phyloP scores from a whole-genome alignment of 2,113 vertebrate genomes.

The Stigmatopora nigra region DNA sequence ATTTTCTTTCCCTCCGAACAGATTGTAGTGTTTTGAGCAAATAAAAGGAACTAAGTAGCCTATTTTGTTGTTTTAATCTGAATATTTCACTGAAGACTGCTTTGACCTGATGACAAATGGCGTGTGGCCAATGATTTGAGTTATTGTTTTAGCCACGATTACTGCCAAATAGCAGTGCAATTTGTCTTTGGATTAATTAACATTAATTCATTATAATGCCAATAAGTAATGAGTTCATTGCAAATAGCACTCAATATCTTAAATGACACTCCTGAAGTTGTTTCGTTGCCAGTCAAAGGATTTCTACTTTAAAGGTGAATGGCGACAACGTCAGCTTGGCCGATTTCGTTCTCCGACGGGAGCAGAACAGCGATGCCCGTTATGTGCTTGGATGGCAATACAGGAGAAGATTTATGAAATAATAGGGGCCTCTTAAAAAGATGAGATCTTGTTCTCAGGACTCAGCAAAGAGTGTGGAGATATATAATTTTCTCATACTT shows the following conservation, averaged over 20 bases:
- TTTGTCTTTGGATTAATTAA: too few relatives aligned
- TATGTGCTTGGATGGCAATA: conserved; percentile 39
- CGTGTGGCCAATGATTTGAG: too few relatives aligned
- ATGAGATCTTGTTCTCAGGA: conserved; percentile 41
- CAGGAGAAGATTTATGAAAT: conserved; percentile 45
- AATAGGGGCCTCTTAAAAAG: conserved; percentile 43
- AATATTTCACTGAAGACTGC: too few relatives aligned
- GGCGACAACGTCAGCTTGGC: conserved; percentile 9
- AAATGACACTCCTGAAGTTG: not conserved
- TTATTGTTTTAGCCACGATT: too few relatives aligned
- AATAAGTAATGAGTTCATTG: too few relatives aligned
- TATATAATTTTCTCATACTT: conserved; percentile 41
- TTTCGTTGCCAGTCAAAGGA: not conserved
- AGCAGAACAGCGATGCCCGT: conserved; percentile 25
- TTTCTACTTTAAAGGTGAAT: conserved; percentile 12
- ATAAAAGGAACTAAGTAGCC: too few relatives aligned
- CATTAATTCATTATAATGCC: too few relatives aligned
- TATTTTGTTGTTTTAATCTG: too few relatives aligned
- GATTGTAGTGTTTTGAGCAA: too few relatives aligned
- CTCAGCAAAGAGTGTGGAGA: conserved; percentile 32
- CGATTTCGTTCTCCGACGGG: conserved; percentile 35
- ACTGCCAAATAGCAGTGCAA: too few relatives aligned
- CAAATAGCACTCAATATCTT: not conserved
- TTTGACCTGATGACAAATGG: too few relatives aligned
- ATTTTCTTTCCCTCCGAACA: too few relatives aligned